phyloP scores from a whole-genome alignment of 2,888 invertebrate species.

The Machimus atricapillus region DNA sequence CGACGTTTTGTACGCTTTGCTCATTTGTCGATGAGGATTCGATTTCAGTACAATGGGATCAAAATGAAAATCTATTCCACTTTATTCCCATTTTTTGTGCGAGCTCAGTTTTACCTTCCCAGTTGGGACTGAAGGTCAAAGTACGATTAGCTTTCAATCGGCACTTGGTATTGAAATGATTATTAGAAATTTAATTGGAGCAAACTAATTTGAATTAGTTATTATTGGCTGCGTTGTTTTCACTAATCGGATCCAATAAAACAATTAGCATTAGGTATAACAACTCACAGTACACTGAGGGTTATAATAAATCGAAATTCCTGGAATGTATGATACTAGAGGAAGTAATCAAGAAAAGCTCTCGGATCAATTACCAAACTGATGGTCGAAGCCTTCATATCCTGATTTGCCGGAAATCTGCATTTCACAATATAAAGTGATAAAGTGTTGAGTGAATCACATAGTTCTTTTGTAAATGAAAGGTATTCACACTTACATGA shows the following conservation, averaged over 20 bases:
- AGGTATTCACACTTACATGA: too few relatives aligned
- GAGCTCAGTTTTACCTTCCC: background rate
- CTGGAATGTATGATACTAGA: background rate
- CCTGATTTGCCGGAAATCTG: background rate
- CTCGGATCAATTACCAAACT: background rate
- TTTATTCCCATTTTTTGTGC: background rate
- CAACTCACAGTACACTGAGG: background rate
- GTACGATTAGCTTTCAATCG: background rate
- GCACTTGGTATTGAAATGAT: background rate
- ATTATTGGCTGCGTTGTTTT: background rate
- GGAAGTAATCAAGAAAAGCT: background rate
- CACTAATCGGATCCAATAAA: background rate
- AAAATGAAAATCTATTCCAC: background rate
- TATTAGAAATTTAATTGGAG: background rate
- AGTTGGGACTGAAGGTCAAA: background rate
- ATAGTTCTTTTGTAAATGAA: too few relatives aligned
- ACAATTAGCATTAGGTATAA: background rate
- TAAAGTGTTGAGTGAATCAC: background rate
- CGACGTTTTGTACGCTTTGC: background rate
- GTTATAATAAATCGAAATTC: background rate
- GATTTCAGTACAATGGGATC: background rate
- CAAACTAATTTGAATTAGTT: background rate
- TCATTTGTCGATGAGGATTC: background rate
- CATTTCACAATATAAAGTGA: background rate
- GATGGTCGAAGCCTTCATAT: background rate